These are phyloP conservation scores for Xenopus tropicalis DNA, from an alignment of 2,113 vertebrate genomes.

Conservation along the genomic window DNA sequence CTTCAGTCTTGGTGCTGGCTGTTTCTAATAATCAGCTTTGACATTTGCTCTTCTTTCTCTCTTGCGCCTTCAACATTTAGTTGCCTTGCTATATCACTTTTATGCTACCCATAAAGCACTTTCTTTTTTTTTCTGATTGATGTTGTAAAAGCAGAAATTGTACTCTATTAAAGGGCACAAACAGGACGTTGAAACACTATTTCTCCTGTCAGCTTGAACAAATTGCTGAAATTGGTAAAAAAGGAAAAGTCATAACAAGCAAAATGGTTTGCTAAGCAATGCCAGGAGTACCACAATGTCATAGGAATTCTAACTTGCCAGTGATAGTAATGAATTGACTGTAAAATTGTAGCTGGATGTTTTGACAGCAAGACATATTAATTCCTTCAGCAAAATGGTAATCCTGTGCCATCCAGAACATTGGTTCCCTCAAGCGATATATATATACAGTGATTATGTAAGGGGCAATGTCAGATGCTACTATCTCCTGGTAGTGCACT, in stretches of 20 bases:
- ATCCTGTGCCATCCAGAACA: no score
- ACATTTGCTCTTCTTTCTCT: not conserved
- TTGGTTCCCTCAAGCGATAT: no score
- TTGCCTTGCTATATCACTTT: constrained; percentile 20
- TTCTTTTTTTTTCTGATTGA: constrained; percentile 25
- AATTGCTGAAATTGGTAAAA: not conserved
- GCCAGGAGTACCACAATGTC: not conserved
- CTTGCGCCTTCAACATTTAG: not conserved
- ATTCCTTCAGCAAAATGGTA: no score
- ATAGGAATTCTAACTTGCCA: not conserved
- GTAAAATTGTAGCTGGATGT: no score
- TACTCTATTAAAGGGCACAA: constrained; percentile 22
- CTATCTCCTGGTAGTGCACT: no score
- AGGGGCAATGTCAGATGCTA: no score
- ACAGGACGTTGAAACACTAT: not conserved
- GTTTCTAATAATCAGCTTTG: not conserved
- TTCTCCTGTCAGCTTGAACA: constrained; percentile 14
- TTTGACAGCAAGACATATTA: no score
- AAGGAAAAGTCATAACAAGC: not conserved
- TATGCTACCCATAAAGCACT: constrained; percentile 1
- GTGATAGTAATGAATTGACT: not conserved
- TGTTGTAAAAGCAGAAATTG: constrained; percentile 3
- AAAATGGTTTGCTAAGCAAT: constrained; percentile 6
- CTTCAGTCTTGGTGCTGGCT: not conserved
- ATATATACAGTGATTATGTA: no score